Percentiles rank a stretch among this genome's conserved stretches.
Conservation (phyloP, 2,888 invertebrate genomes). For the Patella caerulea region DNA sequence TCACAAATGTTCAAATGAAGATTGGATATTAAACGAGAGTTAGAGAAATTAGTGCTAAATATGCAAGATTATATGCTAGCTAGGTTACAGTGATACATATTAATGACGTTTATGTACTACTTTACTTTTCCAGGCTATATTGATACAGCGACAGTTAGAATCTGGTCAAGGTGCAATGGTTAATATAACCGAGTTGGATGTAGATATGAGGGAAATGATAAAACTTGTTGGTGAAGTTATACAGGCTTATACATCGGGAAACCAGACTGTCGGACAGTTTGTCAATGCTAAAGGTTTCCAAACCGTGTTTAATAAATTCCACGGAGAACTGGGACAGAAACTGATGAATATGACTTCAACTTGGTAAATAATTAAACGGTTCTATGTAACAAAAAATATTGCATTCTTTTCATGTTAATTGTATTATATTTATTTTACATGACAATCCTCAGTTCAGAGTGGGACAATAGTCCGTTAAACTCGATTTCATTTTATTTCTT, state of each 20-base stretch:
- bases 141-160: conserved; percentile 22
- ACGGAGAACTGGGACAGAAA: conserved; percentile 19
- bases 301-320: conserved; percentile 22
- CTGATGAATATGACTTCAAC: conserved; percentile 25
- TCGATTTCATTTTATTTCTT: too few species aligned
- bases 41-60: too few species aligned
- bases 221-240: conserved; percentile 24
- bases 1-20: neutral
- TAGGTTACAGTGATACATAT: too few species aligned
- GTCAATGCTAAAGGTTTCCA: conserved; percentile 29
- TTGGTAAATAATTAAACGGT: conserved; percentile 23
- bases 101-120: too few species aligned
- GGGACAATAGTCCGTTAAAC: too few species aligned
- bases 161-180: conserved; percentile 20
- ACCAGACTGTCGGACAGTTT: conserved; percentile 21
- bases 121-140: conserved; percentile 16
- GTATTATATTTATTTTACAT: too few species aligned
- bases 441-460: too few species aligned
- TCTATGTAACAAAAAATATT: too few species aligned
- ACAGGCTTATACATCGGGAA: conserved; percentile 24
- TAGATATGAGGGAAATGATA: conserved; percentile 26
- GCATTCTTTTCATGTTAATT: too few species aligned
- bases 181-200: conserved; percentile 23
- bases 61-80: too few species aligned
- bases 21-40: too few species aligned